A percentile compares a stretch with the other conserved stretches of the same genome.
These are phyloP conservation scores for Telmatherina bonti DNA, from an alignment of 2,797 vertebrate genomes.

Conservation along the genomic window DNA sequence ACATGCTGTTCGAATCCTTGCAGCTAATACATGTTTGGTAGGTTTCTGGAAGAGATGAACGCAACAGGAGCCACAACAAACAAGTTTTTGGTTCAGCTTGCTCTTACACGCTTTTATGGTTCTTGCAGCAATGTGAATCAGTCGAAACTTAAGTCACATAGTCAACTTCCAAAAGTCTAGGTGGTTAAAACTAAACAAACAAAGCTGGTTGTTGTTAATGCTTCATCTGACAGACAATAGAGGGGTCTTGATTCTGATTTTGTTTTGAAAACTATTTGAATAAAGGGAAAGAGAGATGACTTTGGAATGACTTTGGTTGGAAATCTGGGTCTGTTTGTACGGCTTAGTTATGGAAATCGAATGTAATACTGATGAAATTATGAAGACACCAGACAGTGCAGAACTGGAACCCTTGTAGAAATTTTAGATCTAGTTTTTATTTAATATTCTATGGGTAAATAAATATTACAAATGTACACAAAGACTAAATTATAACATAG, in stretches of 20 bases:
- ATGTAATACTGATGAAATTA: background rate
- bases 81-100: constrained; percentile 16
- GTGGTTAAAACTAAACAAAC: background rate
- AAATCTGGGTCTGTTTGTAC: background rate
- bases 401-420: too few species aligned
- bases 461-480: background rate
- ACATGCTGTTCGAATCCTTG: background rate
- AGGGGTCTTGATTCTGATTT: background rate
- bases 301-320: background rate
- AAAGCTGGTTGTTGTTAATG: background rate
- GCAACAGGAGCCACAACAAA: constrained; percentile 8
- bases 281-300: background rate
- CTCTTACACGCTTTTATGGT: constrained; percentile 20
- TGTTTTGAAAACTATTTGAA: background rate
- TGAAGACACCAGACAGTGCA: background rate
- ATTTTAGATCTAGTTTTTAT: background rate
- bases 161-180: background rate
- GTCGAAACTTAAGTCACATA: background rate
- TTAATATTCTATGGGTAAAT: background rate
- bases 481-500: background rate
- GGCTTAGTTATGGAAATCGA: background rate
- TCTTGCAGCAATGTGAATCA: background rate
- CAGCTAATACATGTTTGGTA: background rate
- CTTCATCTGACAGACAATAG: background rate
- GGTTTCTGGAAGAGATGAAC: constrained; percentile 12